Evolutionary conservation across 2,888 invertebrate genomes (phyloP).

Genomic region (Galerucella pusilla): DNA sequence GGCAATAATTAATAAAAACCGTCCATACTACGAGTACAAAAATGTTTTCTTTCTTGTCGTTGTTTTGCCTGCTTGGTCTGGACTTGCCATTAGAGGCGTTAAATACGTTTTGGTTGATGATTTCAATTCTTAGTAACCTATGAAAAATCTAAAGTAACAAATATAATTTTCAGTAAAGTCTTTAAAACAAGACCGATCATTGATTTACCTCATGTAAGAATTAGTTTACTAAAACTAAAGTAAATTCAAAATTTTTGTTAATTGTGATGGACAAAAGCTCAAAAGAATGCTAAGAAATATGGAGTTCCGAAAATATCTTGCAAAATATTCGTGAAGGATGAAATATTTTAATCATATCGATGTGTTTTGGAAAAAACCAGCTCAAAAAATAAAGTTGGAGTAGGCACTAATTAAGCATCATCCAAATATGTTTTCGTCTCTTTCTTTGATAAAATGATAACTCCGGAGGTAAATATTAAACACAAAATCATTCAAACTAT

Average conservation of each 20-base stretch:
- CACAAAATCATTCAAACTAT: neutral
- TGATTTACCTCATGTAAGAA: neutral
- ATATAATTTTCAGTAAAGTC: neutral
- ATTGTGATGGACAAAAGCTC: neutral
- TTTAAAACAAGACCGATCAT: constrained; percentile 26
- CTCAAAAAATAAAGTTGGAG: neutral
- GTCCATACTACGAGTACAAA: no score
- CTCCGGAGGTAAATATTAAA: neutral
- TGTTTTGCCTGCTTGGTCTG: neutral
- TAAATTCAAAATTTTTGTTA: neutral
- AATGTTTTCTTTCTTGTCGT: neutral
- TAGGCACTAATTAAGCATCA: no score
- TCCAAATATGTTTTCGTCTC: no score
- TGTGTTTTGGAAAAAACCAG: no score
- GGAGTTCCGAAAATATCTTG: neutral
- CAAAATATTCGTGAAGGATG: neutral
- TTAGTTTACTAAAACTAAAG: neutral
- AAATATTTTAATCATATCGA: no score
- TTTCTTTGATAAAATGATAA: neutral
- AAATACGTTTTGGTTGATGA: no score
- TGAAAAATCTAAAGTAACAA: neutral
- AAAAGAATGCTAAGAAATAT: constrained; percentile 1
- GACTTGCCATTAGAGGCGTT: no score
- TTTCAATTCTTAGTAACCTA: neutral
- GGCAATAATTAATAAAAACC: no score